A percentile compares a stretch with the other conserved stretches of the same genome.
These are phyloP conservation scores for Loriculus beryllinus DNA, from an alignment of 2,797 vertebrate genomes.

Conservation along the genomic window DNA sequence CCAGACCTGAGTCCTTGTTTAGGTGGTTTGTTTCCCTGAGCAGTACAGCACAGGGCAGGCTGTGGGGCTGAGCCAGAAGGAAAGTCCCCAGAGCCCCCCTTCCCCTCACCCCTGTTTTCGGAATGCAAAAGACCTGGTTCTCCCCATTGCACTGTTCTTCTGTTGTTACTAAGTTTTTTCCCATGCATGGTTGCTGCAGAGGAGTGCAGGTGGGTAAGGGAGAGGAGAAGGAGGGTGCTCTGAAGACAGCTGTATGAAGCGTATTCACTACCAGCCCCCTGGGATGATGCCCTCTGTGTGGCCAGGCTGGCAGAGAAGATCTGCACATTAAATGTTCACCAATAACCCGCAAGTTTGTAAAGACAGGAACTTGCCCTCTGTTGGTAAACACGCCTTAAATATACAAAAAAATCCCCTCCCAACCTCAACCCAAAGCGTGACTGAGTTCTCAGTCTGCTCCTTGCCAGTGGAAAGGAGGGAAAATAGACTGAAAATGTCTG, in stretches of 20 bases:
- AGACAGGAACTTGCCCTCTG: background rate
- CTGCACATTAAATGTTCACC: background rate
- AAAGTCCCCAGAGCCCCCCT: background rate
- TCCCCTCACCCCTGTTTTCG: background rate
- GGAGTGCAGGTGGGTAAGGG: background rate
- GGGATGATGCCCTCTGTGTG: fast-evolving
- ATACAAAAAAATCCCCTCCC: background rate
- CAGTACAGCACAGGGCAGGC: background rate
- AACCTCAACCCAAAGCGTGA: fast-evolving
- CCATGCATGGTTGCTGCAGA: background rate
- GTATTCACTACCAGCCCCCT: fast-evolving
- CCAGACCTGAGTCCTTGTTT: fast-evolving
- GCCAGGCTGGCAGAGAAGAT: background rate
- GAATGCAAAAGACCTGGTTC: background rate
- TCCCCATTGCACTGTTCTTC: background rate
- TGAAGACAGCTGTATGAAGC: fast-evolving
- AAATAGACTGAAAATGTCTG: background rate
- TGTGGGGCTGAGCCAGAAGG: background rate
- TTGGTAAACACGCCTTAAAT: background rate
- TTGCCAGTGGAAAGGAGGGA: background rate
- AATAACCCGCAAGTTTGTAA: background rate
- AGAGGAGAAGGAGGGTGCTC: background rate
- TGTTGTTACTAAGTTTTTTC: background rate
- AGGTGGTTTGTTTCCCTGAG: background rate
- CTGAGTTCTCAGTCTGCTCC: background rate